Evolutionary conservation across 1,140 invertebrate genomes (phyloP).

Genomic region (Leptinotarsa lineolata): DNA sequence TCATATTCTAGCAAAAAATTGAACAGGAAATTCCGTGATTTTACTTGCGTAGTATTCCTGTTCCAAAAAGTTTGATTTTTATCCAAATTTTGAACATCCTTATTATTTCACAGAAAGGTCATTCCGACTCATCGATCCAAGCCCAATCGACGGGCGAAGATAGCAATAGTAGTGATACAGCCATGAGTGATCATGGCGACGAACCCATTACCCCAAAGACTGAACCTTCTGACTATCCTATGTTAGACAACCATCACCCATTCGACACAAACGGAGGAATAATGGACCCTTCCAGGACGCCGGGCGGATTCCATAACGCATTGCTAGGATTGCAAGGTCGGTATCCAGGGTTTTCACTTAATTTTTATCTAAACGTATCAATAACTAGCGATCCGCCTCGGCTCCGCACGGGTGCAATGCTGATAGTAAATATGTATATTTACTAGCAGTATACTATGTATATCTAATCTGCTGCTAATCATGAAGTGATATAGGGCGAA

Average conservation of each 20-base stretch:
- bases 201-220: slow-evolving; percentile 62
- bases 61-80: too few species aligned
- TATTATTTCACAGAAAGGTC: background rate
- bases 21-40: too few species aligned
- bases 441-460: too few species aligned
- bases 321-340: slow-evolving; percentile 74
- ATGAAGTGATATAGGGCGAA: too few species aligned
- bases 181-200: slow-evolving; percentile 66
- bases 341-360: background rate
- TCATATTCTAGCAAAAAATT: too few species aligned
- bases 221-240: slow-evolving; percentile 66
- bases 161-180: slow-evolving; percentile 72
- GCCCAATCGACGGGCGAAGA: slow-evolving; percentile 80
- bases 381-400: too few species aligned
- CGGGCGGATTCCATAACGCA: slow-evolving; percentile 71
- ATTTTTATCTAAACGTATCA: too few species aligned
- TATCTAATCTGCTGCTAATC: too few species aligned
- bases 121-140: slow-evolving; percentile 60
- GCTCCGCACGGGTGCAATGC: too few species aligned
- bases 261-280: slow-evolving; percentile 70
- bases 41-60: too few species aligned
- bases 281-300: slow-evolving; percentile 68
- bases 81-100: too few species aligned
- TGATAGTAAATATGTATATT: too few species aligned
- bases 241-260: slow-evolving; percentile 66